Evolutionary conservation across 2,113 vertebrate species (phyloP).

Genomic region (Mesembrinibis cayennensis): DNA sequence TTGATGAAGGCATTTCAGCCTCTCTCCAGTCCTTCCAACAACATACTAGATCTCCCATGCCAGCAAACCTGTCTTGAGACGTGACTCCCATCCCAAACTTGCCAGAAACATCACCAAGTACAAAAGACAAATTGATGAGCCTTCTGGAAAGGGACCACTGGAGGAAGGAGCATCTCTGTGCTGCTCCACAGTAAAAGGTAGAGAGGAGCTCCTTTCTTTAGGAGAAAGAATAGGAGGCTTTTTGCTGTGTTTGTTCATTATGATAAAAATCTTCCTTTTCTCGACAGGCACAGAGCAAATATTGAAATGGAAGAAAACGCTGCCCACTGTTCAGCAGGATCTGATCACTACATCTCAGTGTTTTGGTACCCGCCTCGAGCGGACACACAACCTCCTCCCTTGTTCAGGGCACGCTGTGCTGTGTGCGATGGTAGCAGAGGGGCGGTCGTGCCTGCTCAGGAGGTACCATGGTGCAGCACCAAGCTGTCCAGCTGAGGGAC

Average conservation of each 20-base stretch:
- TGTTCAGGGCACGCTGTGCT: rapidly evolving
- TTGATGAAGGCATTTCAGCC: slow-evolving; percentile 53
- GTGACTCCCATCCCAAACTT: slow-evolving; percentile 54
- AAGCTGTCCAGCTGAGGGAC: neutral
- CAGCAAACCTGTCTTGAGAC: slow-evolving; percentile 54
- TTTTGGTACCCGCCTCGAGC: neutral
- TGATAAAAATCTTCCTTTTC: slow-evolving; percentile 23
- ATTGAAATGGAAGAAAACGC: slow-evolving; percentile 1
- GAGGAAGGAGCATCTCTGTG: slow-evolving; percentile 24
- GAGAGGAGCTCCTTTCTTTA: neutral
- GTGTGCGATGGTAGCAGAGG: neutral
- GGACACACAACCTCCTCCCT: neutral
- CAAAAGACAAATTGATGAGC: slow-evolving; percentile 63
- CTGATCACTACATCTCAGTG: neutral
- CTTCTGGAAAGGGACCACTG: slow-evolving; percentile 25
- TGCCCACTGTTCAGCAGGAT: neutral
- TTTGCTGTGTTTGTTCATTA: slow-evolving; percentile 22
- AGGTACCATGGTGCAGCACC: neutral
- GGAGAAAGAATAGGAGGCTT: slow-evolving; percentile 13
- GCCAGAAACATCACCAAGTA: slow-evolving; percentile 2
- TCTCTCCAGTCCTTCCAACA: slow-evolving; percentile 39
- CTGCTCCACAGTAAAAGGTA: slow-evolving; percentile 3
- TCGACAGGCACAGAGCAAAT: slow-evolving; percentile 29
- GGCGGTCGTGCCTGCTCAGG: neutral
- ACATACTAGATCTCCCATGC: slow-evolving; percentile 35